phyloP scores from a whole-genome alignment of 2,888 invertebrate species.

The Sarcophaga carnaria region DNA sequence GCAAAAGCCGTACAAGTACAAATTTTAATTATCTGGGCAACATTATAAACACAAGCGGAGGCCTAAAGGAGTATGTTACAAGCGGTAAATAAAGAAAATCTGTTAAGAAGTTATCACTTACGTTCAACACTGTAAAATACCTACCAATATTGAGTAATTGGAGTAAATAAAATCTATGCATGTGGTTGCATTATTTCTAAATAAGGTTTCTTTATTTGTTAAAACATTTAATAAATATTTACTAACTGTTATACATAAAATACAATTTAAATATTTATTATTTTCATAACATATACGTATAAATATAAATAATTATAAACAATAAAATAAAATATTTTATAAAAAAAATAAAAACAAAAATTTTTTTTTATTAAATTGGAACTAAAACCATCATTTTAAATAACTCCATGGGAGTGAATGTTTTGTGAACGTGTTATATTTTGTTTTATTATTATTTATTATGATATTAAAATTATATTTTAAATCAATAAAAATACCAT shows the following conservation, averaged over 20 bases:
- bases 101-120: too few species aligned
- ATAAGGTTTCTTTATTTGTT: constrained; percentile 38
- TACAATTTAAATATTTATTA: constrained; percentile 35
- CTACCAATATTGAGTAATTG: too few species aligned
- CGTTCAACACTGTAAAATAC: too few species aligned
- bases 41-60: too few species aligned
- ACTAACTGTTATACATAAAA: constrained; percentile 49
- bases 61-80: too few species aligned
- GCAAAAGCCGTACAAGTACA: too few species aligned
- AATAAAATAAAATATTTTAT: constrained; percentile 26
- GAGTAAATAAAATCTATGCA: too few species aligned
- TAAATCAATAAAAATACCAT: not conserved
- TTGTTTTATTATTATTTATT: not conserved
- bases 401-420: constrained; percentile 68
- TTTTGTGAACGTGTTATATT: not conserved
- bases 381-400: constrained; percentile 60
- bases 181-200: not conserved
- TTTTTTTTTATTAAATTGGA: constrained; percentile 38
- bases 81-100: too few species aligned
- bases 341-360: constrained; percentile 16
- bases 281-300: not conserved
- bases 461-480: not conserved
- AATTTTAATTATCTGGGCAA: too few species aligned
- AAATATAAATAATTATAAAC: not conserved
- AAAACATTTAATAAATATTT: constrained; percentile 64